Evolutionary conservation across 2,797 vertebrate genomes (phyloP).

Genomic region (Anguilla marmorata): DNA sequence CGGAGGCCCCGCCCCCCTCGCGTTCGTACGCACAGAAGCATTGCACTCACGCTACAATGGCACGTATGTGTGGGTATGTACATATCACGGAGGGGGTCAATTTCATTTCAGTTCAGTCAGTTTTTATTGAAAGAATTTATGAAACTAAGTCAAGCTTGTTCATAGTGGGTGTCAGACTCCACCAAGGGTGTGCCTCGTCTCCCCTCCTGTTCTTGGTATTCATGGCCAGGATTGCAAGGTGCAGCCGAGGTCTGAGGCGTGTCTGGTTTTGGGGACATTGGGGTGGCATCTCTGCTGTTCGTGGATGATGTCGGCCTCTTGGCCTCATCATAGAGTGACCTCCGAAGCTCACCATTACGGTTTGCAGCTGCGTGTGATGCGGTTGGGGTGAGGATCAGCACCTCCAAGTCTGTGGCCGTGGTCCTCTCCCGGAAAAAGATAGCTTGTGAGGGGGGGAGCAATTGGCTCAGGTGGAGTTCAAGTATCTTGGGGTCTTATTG

Average conservation of each 20-base stretch:
- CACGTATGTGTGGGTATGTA: not conserved
- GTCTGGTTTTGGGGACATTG: too few relatives aligned
- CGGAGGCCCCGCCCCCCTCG: not conserved
- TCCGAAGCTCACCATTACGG: not conserved
- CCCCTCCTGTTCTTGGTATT: not conserved
- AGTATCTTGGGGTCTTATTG: not conserved
- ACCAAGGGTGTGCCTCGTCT: too few relatives aligned
- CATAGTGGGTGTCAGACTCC: not conserved
- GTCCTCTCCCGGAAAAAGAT: not conserved
- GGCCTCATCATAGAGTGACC: not conserved
- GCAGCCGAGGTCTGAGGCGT: not conserved
- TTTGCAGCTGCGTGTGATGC: not conserved
- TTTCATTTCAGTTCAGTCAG: too few relatives aligned
- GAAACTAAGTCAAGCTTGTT: not conserved
- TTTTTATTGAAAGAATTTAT: not conserved
- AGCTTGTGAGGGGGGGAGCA: not conserved
- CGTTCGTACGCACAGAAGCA: not conserved
- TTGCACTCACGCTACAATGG: not conserved
- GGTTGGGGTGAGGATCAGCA: not conserved
- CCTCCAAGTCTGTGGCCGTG: not conserved
- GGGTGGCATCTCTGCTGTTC: not conserved
- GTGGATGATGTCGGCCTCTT: too few relatives aligned
- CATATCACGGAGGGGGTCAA: too few relatives aligned
- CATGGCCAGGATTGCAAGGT: not conserved
- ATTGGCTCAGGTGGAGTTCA: too few relatives aligned